Percentiles rank a stretch among this genome's conserved stretches.
phyloP scores from a whole-genome alignment of 1,140 invertebrate species.

The Heterodera carotae region DNA sequence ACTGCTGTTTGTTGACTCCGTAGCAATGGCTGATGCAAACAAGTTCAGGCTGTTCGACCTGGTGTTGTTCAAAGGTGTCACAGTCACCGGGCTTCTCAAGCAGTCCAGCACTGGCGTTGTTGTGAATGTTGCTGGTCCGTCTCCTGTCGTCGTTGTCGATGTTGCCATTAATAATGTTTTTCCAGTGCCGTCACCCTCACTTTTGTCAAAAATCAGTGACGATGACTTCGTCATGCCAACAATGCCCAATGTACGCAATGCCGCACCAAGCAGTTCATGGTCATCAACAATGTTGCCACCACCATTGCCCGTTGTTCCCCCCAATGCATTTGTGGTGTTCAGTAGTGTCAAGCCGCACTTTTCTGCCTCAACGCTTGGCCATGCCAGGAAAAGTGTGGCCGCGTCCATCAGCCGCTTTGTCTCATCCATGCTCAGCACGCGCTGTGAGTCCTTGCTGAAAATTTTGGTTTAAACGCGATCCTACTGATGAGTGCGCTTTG shows the following conservation, averaged over 20 bases:
- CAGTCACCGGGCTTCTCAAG: too few relatives aligned
- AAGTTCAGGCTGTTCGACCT: background rate
- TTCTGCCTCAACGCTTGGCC: conserved; percentile 13
- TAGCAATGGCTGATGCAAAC: too few relatives aligned
- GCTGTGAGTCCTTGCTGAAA: conserved; percentile 56
- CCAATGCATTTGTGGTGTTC: conserved; percentile 4
- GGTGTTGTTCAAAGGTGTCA: background rate
- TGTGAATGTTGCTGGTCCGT: too few relatives aligned
- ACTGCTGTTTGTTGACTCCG: too few relatives aligned
- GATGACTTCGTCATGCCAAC: background rate
- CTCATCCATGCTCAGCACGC: conserved; percentile 43
- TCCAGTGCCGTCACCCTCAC: too few relatives aligned
- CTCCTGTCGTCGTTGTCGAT: too few relatives aligned
- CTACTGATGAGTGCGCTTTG: too few relatives aligned
- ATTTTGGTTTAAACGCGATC: too few relatives aligned
- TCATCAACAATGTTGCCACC: conserved; percentile 12
- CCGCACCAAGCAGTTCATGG: background rate
- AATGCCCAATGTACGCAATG: background rate
- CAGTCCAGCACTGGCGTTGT: background rate
- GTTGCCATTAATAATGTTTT: too few relatives aligned
- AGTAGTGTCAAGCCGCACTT: conserved; percentile 11
- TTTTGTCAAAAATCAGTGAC: background rate
- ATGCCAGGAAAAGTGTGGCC: conserved; percentile 28
- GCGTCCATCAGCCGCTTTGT: conserved; percentile 27
- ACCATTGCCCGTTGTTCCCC: background rate